Base-by-base conservation (phyloP, 2,888 invertebrate species). In the Cynaeus angustus region DNA sequence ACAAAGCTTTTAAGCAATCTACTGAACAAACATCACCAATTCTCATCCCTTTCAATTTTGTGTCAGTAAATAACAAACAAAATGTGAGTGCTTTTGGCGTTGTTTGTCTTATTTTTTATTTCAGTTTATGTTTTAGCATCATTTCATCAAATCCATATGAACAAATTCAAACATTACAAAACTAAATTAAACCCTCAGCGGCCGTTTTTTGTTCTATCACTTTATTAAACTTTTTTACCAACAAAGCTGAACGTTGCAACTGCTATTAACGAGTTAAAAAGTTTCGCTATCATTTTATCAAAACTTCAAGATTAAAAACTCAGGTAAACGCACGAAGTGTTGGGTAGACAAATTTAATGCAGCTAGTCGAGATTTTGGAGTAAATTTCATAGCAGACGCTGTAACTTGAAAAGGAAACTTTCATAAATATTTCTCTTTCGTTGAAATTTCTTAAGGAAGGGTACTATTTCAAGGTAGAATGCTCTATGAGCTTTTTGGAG, bases 341-440 rank as follows among this genome's bases (percentile, higher is more conserved):
- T 7, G 8, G 2, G 8, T 21, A n/a, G 1, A 37, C 37, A 21
- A n/a, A 7, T 37, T 37, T 37, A 0, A 37, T 37, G 37, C n/a
- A 37, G 7, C 2, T 21, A 21, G 21, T 21, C 21, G 1, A 21
- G 37, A 1, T n/a, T 37, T 37, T 37, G 9, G 7, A 43, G 13
- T 46, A 46, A 46, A 46, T 46, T 13, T 46, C 16, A 16, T 16
- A 14, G 2, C 46, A 16, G 16, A 3, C 14, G 8, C 7, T 7
- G 4, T 21, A 21, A 21, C 21, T 21, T 21, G 21, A 21, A 21
- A n/a, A 21, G 21, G 21, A 21, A 8, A 13, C 14, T 46, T 46
- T 46, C 46, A 46, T 46, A 46, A 46, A 46, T 46, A 46, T 46
- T 46, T 46, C 46, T 16, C 46, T 46, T 46, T 46, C 16, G n/a